phyloP scores from a whole-genome alignment of 2,113 vertebrate genomes.

The Cyprinodon tularosa region DNA sequence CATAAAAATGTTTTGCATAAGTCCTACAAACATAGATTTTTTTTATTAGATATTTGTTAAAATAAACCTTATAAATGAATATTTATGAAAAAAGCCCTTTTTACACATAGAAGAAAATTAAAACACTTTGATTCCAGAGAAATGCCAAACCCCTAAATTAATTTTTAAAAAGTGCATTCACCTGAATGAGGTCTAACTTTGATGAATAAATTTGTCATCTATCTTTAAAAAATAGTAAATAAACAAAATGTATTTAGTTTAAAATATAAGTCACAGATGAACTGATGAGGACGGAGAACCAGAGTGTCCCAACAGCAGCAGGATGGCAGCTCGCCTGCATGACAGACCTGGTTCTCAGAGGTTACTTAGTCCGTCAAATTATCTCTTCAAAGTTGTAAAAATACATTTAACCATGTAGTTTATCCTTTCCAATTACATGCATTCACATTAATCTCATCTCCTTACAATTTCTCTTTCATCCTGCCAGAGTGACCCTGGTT shows the following conservation, averaged over 20 bases:
- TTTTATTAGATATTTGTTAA: background rate
- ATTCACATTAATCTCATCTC: slow-evolving; percentile 69
- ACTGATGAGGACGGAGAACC: background rate
- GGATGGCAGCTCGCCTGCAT: slow-evolving; percentile 36
- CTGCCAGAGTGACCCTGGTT: slow-evolving; percentile 28
- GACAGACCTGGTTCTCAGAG: slow-evolving; percentile 46
- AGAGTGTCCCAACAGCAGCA: slow-evolving; percentile 49
- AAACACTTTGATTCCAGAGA: background rate
- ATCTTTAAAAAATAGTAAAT: background rate
- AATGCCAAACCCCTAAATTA: background rate
- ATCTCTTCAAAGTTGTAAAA: slow-evolving; percentile 49
- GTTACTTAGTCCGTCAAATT: slow-evolving; percentile 49
- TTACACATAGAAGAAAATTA: background rate
- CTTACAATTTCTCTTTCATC: slow-evolving; percentile 59
- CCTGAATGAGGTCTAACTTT: background rate
- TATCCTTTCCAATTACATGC: slow-evolving; percentile 55
- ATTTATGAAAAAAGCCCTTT: slow-evolving; percentile 8
- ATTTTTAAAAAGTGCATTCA: background rate
- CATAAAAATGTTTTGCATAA: background rate
- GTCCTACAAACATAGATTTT: background rate
- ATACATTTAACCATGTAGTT: slow-evolving; percentile 67
- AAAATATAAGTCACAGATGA: background rate
- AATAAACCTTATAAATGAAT: slow-evolving; percentile 22
- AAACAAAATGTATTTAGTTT: slow-evolving; percentile 13
- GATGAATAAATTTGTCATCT: background rate